These are phyloP conservation scores for Monochamus saltuarius DNA, from an alignment of 1,140 invertebrate genomes.

Conservation along the genomic window DNA sequence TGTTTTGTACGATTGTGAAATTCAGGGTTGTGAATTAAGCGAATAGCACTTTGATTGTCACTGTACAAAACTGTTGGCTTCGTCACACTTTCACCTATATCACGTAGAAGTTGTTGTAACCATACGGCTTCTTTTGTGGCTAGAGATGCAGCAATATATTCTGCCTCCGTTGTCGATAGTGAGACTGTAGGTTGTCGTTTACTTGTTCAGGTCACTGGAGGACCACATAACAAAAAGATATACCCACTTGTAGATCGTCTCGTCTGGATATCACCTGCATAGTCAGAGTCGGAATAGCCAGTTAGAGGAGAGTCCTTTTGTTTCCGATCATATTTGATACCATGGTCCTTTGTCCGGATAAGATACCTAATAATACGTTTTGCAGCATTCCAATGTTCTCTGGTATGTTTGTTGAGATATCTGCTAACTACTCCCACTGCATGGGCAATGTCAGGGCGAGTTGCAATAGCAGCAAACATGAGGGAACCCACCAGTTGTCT, in stretches of 20 bases:
- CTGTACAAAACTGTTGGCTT: not conserved
- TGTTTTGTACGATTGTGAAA: constrained; percentile 2
- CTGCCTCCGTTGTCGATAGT: no score
- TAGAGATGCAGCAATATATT: no score
- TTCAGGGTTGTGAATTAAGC: not conserved
- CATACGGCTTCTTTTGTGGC: no score
- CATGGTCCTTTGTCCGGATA: no score
- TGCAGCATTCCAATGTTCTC: constrained; percentile 19
- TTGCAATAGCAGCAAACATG: not conserved
- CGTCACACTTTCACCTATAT: no score
- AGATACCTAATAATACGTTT: not conserved
- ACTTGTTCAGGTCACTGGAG: not conserved
- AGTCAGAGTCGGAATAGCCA: constrained; percentile 4
- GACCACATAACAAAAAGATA: not conserved
- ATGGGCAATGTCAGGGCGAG: constrained; percentile 9
- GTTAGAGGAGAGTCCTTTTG: not conserved
- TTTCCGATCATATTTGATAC: not conserved
- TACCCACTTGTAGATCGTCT: constrained; percentile 1
- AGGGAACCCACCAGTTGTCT: constrained; percentile 6
- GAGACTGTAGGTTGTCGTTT: no score
- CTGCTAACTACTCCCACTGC: constrained; percentile 5
- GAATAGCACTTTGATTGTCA: constrained; percentile 9
- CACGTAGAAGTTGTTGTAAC: no score
- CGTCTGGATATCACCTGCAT: not conserved
- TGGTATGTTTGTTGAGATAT: constrained; percentile 5